Evolutionary conservation across 2,113 vertebrate species (phyloP), one percentile per base, ranked within the genome.

Genomic region (Gambusia holbrooki): DNA sequence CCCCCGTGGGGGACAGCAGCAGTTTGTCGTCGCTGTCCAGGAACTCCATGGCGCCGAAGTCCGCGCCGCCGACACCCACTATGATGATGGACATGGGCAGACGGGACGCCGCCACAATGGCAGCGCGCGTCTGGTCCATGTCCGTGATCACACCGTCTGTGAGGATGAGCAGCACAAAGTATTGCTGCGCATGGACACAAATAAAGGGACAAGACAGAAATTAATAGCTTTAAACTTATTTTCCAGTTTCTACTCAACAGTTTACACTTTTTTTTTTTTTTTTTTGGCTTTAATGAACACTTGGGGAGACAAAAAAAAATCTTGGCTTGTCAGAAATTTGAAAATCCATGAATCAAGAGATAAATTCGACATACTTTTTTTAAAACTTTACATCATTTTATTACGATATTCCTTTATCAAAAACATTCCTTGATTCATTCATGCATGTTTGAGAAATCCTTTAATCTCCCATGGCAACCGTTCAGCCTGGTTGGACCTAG

Each of bases 81-180:
- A 99, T 99, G 84, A 99, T 99, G 79, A 99, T 89, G 60, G 98
- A 99, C 97, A 99, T 98, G 65, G 98, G 98, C 73, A 99, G 86
- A 22, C 95, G 97, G 0, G 98, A 94, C 62, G 98, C 98, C 51
- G 95, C 96, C 33, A 99, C 97, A 7, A 99, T 97, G 48, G 98
- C 96, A 1, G 83, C 83, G 69, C 97, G 94, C 3, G 98, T 99
- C 51, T 96, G 92, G 67, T 99, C 96, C 48, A 99, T 96, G 93
- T 99, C 98, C n/a, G 97, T 98, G 95, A 99, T 99, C 83, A 99
- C 97, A 1, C 98, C 97, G 54, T 99, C 98, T 0, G 98, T 99
- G 91, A 99, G 97, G 83, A 99, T 99, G 74, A 99, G 93, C 33
- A 99, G 96, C 17, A 99, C 94, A 64, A 92, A 98, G 88, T 99